Evolutionary conservation across 1,140 invertebrate species (phyloP).

Genomic region (Holcopasites calliopsidis): DNA sequence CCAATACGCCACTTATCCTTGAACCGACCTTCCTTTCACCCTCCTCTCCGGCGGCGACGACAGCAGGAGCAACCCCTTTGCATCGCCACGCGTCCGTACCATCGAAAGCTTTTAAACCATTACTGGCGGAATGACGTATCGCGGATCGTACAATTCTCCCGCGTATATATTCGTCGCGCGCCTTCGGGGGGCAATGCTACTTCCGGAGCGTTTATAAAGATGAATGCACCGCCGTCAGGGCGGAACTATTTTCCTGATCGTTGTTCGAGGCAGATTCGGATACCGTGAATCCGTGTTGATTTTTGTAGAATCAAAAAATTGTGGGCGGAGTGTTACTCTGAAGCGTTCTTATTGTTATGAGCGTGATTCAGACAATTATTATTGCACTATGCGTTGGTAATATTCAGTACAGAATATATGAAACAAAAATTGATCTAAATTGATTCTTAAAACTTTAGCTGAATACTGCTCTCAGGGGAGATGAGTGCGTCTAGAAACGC

Average conservation of each 20-base stretch:
- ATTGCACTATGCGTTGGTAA: too few relatives aligned
- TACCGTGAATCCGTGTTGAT: too few relatives aligned
- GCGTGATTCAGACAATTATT: too few relatives aligned
- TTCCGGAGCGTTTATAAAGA: conserved; percentile 59
- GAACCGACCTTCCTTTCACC: conserved; percentile 24
- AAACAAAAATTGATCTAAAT: too few relatives aligned
- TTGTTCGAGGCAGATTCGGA: not conserved
- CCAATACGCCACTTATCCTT: conserved; percentile 66
- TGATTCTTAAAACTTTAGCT: too few relatives aligned
- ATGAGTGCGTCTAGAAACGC: too few relatives aligned
- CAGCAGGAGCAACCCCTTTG: not conserved
- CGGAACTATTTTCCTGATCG: not conserved
- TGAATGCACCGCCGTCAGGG: conserved; percentile 45
- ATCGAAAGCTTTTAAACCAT: conserved; percentile 67
- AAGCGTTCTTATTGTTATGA: too few relatives aligned
- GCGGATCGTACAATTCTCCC: conserved; percentile 54
- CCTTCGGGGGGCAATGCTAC: conserved; percentile 53
- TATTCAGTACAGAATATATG: too few relatives aligned
- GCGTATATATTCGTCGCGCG: conserved; percentile 46
- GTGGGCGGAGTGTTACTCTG: too few relatives aligned
- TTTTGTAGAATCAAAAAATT: too few relatives aligned
- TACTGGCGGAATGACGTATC: conserved; percentile 61
- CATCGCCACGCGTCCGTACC: not conserved
- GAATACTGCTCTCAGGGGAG: too few relatives aligned
- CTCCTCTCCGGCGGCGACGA: not conserved